Base-by-base conservation (phyloP, 2,113 vertebrate genomes). In the Oreochromis spilurus region DNA sequence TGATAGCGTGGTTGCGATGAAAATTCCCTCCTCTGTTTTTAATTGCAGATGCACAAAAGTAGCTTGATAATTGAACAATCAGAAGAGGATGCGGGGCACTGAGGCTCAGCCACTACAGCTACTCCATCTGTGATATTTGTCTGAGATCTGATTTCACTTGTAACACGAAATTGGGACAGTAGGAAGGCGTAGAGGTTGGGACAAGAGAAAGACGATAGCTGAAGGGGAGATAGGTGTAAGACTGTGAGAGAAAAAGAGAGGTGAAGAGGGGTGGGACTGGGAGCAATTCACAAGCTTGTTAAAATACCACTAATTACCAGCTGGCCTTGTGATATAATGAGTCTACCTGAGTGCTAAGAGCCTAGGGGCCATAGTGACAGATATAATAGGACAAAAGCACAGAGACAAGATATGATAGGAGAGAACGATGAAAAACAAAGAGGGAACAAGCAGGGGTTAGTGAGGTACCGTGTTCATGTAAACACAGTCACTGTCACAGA, bases 271-370 rank as follows among this genome's bases (percentile, higher is more conserved):
- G 83, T 91, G 88, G 90, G 86, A 93, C 89, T 90, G 62, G 79
- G 90, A 91, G 92, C 85, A 84, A 84, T 90, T 92, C 88, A 90
- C 89, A 87, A 87, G 89, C 93, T 94, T 94, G 91, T 94, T 94
- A 94, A 92, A 95, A 93, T 90, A 84, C 43, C n/a, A 55, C 88
- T 92, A 93, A 94, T 94, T 94, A 93, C 88, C 84, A 92, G 87
- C 72, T 90, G 91, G 83, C 87, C 91, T 91, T 90, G 87, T 79
- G 43, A 67, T 77, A 82, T 92, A 91, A 91, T 92, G 90, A 94
- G 87, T 80, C 21, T 90, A 93, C 88, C 94, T 91, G 72, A 89
- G 86, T 84, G 87, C 62, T 88, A 60, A 86, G 80, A 89, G 92
- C 87, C 89, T 53, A 88, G 75, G 83, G 87, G 80, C 67, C 88